These are phyloP conservation scores for Andrena dorsata DNA, from an alignment of 2,888 invertebrate species.

Conservation along the genomic window DNA sequence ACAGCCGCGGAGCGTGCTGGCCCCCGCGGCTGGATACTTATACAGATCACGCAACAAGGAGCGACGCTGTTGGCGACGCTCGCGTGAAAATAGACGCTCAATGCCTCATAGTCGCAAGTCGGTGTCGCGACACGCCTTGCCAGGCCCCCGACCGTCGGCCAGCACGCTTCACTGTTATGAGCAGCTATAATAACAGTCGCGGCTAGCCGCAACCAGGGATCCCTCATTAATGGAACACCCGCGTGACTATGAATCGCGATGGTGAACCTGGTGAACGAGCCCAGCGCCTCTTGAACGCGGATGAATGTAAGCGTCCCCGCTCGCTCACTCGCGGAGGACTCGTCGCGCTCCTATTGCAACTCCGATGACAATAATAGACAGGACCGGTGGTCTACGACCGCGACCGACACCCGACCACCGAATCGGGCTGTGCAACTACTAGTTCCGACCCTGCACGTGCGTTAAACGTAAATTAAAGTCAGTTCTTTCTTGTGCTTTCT, in stretches of 20 bases:
- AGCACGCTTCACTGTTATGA: conserved; percentile 79
- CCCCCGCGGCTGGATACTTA: conserved; percentile 58
- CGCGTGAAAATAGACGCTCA: conserved; percentile 80
- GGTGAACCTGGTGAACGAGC: conserved; percentile 67
- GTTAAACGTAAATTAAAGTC: not conserved
- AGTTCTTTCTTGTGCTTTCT: not conserved
- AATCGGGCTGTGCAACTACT: not conserved
- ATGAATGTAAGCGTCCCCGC: conserved; percentile 65
- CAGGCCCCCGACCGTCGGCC: conserved; percentile 65
- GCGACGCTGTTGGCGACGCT: conserved; percentile 76
- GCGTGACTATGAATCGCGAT: conserved; percentile 83
- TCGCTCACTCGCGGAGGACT: conserved; percentile 48
- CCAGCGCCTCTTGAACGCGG: conserved; percentile 58
- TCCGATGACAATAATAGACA: conserved; percentile 74
- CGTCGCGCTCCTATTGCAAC: conserved; percentile 69
- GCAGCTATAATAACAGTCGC: conserved; percentile 82
- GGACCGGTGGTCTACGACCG: conserved; percentile 69
- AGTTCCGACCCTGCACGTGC: conserved; percentile 7
- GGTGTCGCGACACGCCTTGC: conserved; percentile 69
- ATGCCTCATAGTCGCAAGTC: conserved; percentile 77
- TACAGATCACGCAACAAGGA: conserved; percentile 73
- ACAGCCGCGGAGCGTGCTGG: conserved; percentile 22
- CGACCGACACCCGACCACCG: conserved; percentile 51
- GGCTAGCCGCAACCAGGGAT: conserved; percentile 67
- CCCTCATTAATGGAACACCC: conserved; percentile 82